A percentile compares a stretch with the other conserved stretches of the same genome.
Evolutionary conservation across 2,113 vertebrate species (phyloP).

Genomic region (Vicugna pacos): DNA sequence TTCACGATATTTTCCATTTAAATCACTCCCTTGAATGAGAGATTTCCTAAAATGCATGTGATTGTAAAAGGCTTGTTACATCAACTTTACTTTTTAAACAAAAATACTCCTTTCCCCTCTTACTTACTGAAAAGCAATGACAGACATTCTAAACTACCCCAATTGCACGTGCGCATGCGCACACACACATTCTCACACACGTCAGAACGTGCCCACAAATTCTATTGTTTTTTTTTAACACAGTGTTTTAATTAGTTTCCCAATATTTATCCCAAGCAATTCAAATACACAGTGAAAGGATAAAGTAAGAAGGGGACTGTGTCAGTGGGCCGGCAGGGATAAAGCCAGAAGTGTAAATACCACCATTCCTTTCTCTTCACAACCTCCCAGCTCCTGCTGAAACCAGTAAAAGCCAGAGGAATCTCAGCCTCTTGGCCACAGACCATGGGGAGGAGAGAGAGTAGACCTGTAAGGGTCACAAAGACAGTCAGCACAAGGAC

Average conservation of each 20-base stretch:
- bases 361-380: background rate
- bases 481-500: background rate
- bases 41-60: conserved; percentile 88
- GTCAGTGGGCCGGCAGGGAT: background rate
- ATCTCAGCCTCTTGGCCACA: background rate
- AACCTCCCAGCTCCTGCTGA: background rate
- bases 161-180: background rate
- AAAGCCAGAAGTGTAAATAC: background rate
- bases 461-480: background rate
- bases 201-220: background rate
- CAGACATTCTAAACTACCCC: background rate
- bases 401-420: background rate
- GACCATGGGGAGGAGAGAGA: background rate
- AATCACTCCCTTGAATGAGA: conserved; percentile 89
- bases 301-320: background rate
- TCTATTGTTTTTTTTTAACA: background rate
- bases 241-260: background rate
- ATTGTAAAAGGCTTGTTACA: background rate
- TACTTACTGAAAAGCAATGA: background rate
- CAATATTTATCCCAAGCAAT: background rate
- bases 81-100: conserved; percentile 38
- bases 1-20: conserved; percentile 89
- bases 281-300: background rate
- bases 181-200: background rate
- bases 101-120: conserved; percentile 44